Evolutionary conservation across 2,113 vertebrate species (phyloP), one percentile per base, ranked within the genome.

Genomic region (Cygnus buccinator): DNA sequence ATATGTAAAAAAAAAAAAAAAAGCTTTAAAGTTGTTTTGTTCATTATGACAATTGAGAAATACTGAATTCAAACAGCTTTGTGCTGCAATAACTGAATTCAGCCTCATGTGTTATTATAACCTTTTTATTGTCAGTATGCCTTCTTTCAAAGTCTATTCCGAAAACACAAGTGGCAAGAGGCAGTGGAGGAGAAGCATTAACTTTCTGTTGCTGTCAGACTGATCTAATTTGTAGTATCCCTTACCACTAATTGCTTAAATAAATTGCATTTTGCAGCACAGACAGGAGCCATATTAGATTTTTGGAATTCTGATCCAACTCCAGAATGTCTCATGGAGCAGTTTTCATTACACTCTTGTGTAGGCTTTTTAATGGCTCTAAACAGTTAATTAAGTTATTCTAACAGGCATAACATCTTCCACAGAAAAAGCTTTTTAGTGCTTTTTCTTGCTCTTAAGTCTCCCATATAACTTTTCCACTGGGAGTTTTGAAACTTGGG

Each of bases 191-290:
- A 87, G 65, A 92, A 94, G 22, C 65, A 90, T 62, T 75, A 78
- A 81, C 66, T 95, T 74, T 31, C 37, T 89, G n/a, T 55, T 94
- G 54, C 70, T 94, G 57, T 90, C 83, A 95, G 68, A 62, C 3
- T 84, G 59, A 96, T 95, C 52, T 91, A 86, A 95, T 93, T 91
- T 84, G 78, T 84, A 84, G n/a, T 48, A 81, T 63, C 67, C 57
- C 57, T 96, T 94, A 91, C 35, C 44, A 89, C 54, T 93, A 97
- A 97, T 77, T 94, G 65, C 37, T 83, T 81, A 93, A 94, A 92
- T 74, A 95, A 96, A 93, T 88, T 93, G n/a, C 37, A 90, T 95
- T 96, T 89, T 94, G 31, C 57, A 89, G 17, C 35, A 83, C 37
- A 97, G 88, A 89, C 18, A 87, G 50, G 55, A 94, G 70, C 21